Percentiles rank a stretch among this genome's conserved stretches.
phyloP scores from a whole-genome alignment of 2,113 vertebrate genomes.

The Oreotragus oreotragus region DNA sequence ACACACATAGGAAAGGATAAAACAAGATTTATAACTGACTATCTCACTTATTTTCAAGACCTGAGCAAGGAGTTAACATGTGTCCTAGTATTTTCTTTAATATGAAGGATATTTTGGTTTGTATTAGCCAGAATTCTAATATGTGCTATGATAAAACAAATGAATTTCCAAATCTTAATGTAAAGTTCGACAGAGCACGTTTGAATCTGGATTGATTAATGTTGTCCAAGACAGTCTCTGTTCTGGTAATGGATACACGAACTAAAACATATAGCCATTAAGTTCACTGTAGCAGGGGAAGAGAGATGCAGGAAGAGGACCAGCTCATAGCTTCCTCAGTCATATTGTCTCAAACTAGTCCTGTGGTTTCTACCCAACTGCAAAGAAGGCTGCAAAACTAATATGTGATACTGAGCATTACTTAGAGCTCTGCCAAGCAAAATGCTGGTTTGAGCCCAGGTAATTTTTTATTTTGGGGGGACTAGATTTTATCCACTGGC shows the following conservation, averaged over 20 bases:
- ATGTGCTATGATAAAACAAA: not conserved
- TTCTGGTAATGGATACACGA: not conserved
- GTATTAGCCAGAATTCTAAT: not conserved
- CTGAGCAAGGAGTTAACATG: not conserved
- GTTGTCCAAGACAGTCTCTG: not conserved
- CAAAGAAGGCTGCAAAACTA: not conserved
- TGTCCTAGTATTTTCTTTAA: not conserved
- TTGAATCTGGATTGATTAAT: not conserved
- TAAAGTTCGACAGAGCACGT: not conserved
- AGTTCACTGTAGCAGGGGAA: not conserved
- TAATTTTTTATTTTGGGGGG: not conserved
- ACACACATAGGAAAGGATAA: not conserved
- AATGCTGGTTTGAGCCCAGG: not conserved
- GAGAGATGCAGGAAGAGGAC: not conserved
- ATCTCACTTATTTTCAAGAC: slow-evolving; percentile 8
- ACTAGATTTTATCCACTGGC: not conserved
- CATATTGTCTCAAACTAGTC: not conserved
- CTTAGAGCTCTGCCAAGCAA: not conserved
- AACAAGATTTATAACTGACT: not conserved
- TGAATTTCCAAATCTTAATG: not conserved
- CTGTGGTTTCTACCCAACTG: not conserved
- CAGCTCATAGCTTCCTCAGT: not conserved
- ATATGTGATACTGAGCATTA: not conserved
- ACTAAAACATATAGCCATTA: not conserved
- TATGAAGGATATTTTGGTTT: not conserved